A percentile compares a stretch with the other conserved stretches of the same genome.
These are phyloP conservation scores for Melitaea cinxia DNA, from an alignment of 1,140 invertebrate species.

Conservation along the genomic window DNA sequence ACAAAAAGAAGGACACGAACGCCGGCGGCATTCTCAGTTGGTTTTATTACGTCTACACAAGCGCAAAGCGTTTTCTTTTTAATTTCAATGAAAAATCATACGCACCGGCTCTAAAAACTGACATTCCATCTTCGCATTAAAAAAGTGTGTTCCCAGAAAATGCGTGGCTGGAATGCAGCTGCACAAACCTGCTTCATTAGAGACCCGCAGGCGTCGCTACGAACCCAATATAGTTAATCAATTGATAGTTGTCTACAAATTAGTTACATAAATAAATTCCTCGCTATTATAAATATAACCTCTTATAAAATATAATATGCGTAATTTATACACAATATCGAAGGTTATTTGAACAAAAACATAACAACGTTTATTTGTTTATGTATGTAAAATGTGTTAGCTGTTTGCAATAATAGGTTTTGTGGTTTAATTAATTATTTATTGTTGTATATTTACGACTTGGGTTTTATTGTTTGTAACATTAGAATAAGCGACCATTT, in stretches of 20 bases:
- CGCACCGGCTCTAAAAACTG: conserved; percentile 59
- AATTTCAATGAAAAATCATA: conserved; percentile 78
- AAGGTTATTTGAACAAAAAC: conserved; percentile 1
- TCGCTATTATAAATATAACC: not conserved
- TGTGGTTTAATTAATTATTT: conserved; percentile 26
- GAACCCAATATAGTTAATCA: conserved; percentile 35
- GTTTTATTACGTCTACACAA: conserved; percentile 57
- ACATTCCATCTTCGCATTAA: conserved; percentile 62
- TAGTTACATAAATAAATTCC: not conserved
- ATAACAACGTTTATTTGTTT: conserved; percentile 15
- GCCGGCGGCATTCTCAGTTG: conserved; percentile 50
- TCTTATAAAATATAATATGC: not conserved
- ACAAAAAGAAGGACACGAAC: conserved; percentile 57
- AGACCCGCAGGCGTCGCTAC: conserved; percentile 40
- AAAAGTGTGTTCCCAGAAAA: conserved; percentile 74
- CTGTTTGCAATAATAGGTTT: conserved; percentile 3
- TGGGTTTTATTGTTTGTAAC: conserved; percentile 29
- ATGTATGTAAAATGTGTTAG: conserved; percentile 4
- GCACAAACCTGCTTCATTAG: conserved; percentile 61
- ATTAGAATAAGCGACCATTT: conserved; percentile 29
- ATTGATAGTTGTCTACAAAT: not conserved
- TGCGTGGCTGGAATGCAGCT: conserved; percentile 65
- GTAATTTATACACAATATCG: not conserved
- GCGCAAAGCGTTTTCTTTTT: conserved; percentile 61
- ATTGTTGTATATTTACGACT: conserved; percentile 24